Evolutionary conservation across 1,140 invertebrate genomes (phyloP), one percentile per base, ranked within the genome.

Genomic region (Brachionus plicatilis): DNA sequence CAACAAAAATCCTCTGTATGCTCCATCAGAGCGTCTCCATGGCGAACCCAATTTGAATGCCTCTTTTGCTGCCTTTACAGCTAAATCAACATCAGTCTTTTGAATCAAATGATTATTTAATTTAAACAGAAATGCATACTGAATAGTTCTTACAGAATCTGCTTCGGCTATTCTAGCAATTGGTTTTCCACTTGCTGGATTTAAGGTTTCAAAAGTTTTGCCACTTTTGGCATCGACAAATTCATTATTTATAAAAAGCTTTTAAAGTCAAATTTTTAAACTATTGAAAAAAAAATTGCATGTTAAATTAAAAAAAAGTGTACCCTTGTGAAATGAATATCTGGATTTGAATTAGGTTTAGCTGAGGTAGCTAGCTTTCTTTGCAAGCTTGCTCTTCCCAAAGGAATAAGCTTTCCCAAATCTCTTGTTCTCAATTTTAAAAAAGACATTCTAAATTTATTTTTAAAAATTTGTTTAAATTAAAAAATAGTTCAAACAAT

Each of bases 221-320:
- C 95, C 94, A 70, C 93, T 94, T 0, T 91, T 91, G 2, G 95
- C 91, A 88, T 96, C 92, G 56, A 95, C 93, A 90, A 94, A 97
- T 88, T 95, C 93, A 89, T 96, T 96, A 90, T 96, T 95, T 87
- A 97, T 96, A 87, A 97, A 97, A 11, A 82, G 29, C 79, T 82
- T 45, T 45, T 8, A 68, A 65, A 17, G 56, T 4, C 11, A 80
- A 43, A 9, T 33, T 41, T 14, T n/a, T n/a, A n/a, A n/a, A n/a
- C n/a, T n/a, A n/a, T n/a, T n/a, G n/a, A n/a, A n/a, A n/a, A 50
- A n/a, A 50, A 50, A 33, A 3, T 33, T 33, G 29, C 2, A 33
- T 33, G 29, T 6, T 37, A 37, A 37, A 37, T 37, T 37, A 7
- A 3, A 37, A 37, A 37, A 7, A 7, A 7, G 33, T 12, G 33